phyloP scores from a whole-genome alignment of 2,113 vertebrate genomes.

The Ophthalmolycus amberensis region DNA sequence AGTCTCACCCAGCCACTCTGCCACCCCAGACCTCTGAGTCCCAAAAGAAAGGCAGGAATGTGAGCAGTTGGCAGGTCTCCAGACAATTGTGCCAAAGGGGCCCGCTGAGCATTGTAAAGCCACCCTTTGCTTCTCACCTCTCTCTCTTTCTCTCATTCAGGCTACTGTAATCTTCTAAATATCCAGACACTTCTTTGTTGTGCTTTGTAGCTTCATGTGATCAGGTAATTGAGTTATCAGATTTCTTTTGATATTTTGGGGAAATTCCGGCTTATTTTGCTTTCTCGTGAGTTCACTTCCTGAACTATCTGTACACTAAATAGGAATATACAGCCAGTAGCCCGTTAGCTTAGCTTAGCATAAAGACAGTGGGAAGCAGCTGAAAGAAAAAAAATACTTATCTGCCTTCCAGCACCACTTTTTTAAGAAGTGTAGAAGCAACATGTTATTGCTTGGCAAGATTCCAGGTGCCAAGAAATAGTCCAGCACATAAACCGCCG shows the following conservation, averaged over 20 bases:
- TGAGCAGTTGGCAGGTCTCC: constrained; percentile 74
- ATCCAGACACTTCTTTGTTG: neutral
- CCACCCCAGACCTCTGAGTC: constrained; percentile 47
- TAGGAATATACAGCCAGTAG: neutral
- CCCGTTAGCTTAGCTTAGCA: neutral
- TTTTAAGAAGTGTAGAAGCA: neutral
- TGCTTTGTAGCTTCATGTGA: neutral
- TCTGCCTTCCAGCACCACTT: neutral
- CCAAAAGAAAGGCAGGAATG: constrained; percentile 79
- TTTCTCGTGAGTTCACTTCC: neutral
- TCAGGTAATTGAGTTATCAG: neutral
- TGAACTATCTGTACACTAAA: neutral
- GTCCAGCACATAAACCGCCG: neutral
- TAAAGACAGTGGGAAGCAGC: neutral
- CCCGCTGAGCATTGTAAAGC: constrained; percentile 40
- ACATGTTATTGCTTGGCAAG: neutral
- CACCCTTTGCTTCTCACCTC: constrained; percentile 59
- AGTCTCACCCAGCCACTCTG: constrained; percentile 46
- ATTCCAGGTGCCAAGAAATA: neutral
- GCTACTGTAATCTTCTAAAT: constrained; percentile 17
- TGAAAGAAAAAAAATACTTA: neutral
- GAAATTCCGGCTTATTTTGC: neutral
- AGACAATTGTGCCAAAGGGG: constrained; percentile 62
- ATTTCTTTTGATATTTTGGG: neutral
- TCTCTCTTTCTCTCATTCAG: constrained; percentile 13